Evolutionary conservation across 1,140 invertebrate genomes (phyloP).

Genomic region (Heterodera carotae): DNA sequence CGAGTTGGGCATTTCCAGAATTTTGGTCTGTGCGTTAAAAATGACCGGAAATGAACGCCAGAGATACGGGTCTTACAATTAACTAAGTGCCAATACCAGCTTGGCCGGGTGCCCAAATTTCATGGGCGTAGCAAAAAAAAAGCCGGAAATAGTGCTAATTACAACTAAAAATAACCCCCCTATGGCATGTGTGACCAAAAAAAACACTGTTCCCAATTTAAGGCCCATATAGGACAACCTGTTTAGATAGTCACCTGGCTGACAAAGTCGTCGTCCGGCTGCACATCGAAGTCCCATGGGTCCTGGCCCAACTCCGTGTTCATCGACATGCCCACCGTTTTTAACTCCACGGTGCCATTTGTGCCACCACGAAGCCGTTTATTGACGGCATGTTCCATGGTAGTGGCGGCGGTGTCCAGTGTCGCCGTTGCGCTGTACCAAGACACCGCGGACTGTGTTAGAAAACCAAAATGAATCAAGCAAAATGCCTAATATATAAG

Average conservation of each 20-base stretch:
- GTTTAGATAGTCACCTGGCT: constrained; percentile 49
- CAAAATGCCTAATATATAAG: too few species aligned
- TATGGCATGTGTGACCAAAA: too few species aligned
- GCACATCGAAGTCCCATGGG: constrained; percentile 64
- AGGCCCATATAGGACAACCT: constrained; percentile 22
- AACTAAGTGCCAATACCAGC: neutral
- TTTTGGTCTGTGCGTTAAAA: constrained; percentile 55
- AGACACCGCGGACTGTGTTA: too few species aligned
- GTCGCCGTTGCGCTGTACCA: neutral
- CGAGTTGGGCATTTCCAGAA: constrained; percentile 61
- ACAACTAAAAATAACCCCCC: too few species aligned
- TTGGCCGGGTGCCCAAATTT: too few species aligned
- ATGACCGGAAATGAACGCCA: constrained; percentile 6
- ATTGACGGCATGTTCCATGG: too few species aligned
- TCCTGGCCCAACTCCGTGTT: constrained; percentile 35
- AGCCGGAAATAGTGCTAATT: too few species aligned
- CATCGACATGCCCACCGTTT: constrained; percentile 17
- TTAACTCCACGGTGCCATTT: constrained; percentile 3
- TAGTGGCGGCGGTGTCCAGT: too few species aligned
- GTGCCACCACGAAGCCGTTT: too few species aligned
- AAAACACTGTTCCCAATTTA: too few species aligned
- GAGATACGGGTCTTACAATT: constrained; percentile 11
- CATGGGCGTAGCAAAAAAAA: too few species aligned
- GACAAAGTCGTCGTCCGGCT: constrained; percentile 58
- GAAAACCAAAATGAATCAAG: too few species aligned